phyloP scores from a whole-genome alignment of 2,113 vertebrate species.

The Cacatua alba region DNA sequence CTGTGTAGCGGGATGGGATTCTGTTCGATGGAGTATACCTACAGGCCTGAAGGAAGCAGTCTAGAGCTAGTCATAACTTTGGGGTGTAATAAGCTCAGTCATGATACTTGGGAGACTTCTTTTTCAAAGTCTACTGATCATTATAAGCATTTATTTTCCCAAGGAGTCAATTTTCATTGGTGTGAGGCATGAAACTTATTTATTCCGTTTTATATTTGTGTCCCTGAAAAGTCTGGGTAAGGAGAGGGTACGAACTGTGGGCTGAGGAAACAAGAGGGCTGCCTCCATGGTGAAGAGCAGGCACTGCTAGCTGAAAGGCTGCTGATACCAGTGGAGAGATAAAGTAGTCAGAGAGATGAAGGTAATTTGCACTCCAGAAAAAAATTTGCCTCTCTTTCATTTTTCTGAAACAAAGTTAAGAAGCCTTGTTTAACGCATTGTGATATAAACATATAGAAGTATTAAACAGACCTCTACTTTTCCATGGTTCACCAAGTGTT shows the following conservation, averaged over 20 bases:
- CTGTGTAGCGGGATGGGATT: background rate
- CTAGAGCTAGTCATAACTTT: background rate
- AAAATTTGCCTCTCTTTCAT: background rate
- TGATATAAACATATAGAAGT: background rate
- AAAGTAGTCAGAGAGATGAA: background rate
- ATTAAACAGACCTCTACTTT: background rate
- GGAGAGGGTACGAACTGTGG: background rate
- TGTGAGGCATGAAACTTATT: background rate
- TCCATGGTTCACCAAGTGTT: accelerated
- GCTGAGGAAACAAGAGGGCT: background rate
- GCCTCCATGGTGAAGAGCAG: background rate
- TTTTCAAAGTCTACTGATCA: background rate
- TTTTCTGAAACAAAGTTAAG: background rate
- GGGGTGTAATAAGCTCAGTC: background rate
- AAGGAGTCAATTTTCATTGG: background rate
- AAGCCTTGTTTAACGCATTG: background rate
- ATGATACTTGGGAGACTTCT: background rate
- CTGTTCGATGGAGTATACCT: background rate
- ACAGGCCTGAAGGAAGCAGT: background rate
- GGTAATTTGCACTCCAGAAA: background rate
- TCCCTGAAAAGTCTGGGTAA: background rate
- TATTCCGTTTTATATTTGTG: background rate
- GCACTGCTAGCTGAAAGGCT: background rate
- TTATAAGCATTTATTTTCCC: background rate
- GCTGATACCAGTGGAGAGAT: background rate